phyloP scores from a whole-genome alignment of 2,797 vertebrate genomes.

The Hippoglossus hippoglossus region DNA sequence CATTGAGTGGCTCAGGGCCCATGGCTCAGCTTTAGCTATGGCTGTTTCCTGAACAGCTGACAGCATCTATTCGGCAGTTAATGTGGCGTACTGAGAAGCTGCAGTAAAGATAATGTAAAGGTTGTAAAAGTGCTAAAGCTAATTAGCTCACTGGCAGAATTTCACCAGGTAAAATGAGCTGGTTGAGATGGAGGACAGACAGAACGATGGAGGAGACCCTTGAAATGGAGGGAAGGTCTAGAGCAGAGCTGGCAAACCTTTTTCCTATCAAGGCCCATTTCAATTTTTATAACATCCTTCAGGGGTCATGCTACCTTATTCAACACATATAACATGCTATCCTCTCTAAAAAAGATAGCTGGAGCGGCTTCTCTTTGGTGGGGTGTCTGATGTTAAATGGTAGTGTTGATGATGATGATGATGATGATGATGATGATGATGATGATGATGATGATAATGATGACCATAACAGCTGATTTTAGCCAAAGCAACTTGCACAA shows the following conservation, averaged over 20 bases:
- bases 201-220: neutral
- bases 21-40: constrained; percentile 32
- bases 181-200: constrained; percentile 32
- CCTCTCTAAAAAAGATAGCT: neutral
- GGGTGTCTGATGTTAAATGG: too few relatives aligned
- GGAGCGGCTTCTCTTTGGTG: too few relatives aligned
- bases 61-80: constrained; percentile 66
- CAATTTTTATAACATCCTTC: neutral
- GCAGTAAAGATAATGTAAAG: constrained; percentile 76
- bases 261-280: neutral
- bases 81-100: constrained; percentile 63
- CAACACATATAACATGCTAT: neutral
- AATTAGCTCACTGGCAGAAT: constrained; percentile 65
- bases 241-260: neutral
- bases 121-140: constrained; percentile 72
- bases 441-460: too few relatives aligned
- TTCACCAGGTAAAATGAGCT: constrained; percentile 38
- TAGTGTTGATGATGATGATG: too few relatives aligned
- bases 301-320: neutral
- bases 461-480: too few relatives aligned
- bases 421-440: too few relatives aligned
- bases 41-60: constrained; percentile 63
- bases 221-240: neutral
- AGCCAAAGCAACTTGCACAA: too few relatives aligned
- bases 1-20: constrained; percentile 26